A percentile compares a stretch with the other conserved stretches of the same genome.
phyloP scores from a whole-genome alignment of 2,113 vertebrate genomes.

The Heterotilapia buettikoferi region DNA sequence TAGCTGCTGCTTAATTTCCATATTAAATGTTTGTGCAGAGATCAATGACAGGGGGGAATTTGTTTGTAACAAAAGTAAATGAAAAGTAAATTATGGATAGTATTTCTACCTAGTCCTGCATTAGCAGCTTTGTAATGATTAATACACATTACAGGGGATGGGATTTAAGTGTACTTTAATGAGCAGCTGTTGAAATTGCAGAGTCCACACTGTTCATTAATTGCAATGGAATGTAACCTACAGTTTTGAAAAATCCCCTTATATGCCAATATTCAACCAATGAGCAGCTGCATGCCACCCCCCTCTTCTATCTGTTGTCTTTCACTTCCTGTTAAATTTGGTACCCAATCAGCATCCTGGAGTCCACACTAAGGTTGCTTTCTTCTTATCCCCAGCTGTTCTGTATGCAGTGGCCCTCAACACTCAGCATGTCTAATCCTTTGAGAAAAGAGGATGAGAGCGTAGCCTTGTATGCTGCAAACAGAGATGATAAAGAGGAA shows the following conservation, averaged over 20 bases:
- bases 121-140: neutral
- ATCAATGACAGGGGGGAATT: neutral
- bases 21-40: neutral
- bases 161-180: neutral
- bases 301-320: neutral
- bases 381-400: conserved; percentile 19
- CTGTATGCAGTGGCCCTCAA: conserved; percentile 38
- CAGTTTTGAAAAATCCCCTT: neutral
- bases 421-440: conserved; percentile 44
- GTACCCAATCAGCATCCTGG: neutral
- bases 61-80: neutral
- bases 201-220: neutral
- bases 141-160: neutral
- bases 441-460: conserved; percentile 31
- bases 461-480: conserved; percentile 10
- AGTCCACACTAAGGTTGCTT: conserved; percentile 25
- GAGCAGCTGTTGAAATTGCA: neutral
- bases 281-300: neutral
- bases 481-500: conserved; percentile 32
- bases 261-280: neutral
- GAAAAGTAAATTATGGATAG: neutral
- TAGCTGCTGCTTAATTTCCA: neutral
- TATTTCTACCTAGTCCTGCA: neutral
- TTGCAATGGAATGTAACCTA: neutral
- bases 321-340: neutral